These are phyloP conservation scores for Drosophila takahashii DNA, from an alignment of 1,140 invertebrate genomes.

Conservation along the genomic window DNA sequence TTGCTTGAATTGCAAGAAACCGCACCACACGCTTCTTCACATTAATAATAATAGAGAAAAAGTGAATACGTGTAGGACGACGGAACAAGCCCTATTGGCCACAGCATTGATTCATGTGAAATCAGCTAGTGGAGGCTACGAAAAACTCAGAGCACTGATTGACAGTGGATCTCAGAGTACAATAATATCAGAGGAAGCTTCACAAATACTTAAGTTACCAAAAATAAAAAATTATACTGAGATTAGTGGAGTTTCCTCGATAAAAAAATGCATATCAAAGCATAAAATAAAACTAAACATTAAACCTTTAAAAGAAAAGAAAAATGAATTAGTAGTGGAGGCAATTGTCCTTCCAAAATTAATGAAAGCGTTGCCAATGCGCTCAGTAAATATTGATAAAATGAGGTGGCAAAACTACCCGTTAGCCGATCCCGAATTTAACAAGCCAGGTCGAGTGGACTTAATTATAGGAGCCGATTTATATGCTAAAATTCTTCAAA, in stretches of 20 bases:
- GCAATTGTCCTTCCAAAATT: background rate
- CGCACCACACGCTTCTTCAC: no score
- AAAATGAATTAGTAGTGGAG: background rate
- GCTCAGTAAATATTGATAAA: background rate
- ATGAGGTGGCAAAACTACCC: background rate
- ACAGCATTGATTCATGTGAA: background rate
- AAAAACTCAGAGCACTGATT: constrained; percentile 1
- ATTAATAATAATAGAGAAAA: no score
- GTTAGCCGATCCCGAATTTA: background rate
- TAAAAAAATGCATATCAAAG: background rate
- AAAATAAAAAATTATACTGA: background rate
- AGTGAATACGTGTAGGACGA: background rate
- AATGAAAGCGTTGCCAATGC: background rate
- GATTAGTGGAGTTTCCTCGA: background rate
- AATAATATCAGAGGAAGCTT: constrained; percentile 3
- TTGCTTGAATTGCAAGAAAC: no score
- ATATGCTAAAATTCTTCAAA: background rate
- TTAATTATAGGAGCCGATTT: background rate
- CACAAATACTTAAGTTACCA: background rate
- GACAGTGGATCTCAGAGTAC: constrained; percentile 5
- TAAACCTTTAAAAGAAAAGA: background rate
- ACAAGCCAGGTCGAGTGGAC: constrained; percentile 3
- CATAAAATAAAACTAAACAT: background rate
- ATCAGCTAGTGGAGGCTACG: background rate
- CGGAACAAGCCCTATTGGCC: background rate